Conservation (phyloP, 2,888 invertebrate genomes). For the Malachius bipustulatus region DNA sequence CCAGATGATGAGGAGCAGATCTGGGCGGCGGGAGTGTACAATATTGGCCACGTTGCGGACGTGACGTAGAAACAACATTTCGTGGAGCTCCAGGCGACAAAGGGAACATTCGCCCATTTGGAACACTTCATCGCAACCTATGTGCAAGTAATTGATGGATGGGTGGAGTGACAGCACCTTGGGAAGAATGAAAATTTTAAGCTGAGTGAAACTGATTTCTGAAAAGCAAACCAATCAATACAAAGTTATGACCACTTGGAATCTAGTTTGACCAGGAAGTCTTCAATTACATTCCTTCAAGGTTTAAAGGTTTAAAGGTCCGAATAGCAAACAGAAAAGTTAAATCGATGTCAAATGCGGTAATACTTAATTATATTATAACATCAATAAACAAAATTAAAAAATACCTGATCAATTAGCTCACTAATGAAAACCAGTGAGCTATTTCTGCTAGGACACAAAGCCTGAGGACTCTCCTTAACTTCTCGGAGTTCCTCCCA, state of each 20-base stretch:
- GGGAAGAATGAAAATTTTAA: no score
- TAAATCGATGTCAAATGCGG: no score
- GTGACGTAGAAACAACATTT: slow-evolving; percentile 51
- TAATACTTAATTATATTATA: no score
- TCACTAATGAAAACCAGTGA: slow-evolving; percentile 50
- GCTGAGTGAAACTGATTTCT: no score
- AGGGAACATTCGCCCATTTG: slow-evolving; percentile 55
- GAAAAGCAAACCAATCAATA: no score
- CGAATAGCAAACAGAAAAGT: no score
- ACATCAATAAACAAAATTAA: slow-evolving; percentile 2
- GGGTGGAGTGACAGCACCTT: slow-evolving; percentile 32
- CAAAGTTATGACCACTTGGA: slow-evolving; percentile 5
- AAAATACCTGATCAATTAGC: slow-evolving; percentile 56
- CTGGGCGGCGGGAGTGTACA: slow-evolving; percentile 46
- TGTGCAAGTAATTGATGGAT: slow-evolving; percentile 45
- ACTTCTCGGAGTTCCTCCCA: slow-evolving; percentile 54
- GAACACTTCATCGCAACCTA: slow-evolving; percentile 64
- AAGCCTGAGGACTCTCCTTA: slow-evolving; percentile 53
- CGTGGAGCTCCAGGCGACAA: slow-evolving; percentile 42
- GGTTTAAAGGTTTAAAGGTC: no score
- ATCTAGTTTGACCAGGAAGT: not conserved
- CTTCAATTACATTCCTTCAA: not conserved
- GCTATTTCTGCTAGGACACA: slow-evolving; percentile 55
- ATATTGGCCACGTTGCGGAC: slow-evolving; percentile 47
- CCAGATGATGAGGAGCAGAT: slow-evolving; percentile 58